phyloP scores from a whole-genome alignment of 2,888 invertebrate species.

The Tachina lurida region DNA sequence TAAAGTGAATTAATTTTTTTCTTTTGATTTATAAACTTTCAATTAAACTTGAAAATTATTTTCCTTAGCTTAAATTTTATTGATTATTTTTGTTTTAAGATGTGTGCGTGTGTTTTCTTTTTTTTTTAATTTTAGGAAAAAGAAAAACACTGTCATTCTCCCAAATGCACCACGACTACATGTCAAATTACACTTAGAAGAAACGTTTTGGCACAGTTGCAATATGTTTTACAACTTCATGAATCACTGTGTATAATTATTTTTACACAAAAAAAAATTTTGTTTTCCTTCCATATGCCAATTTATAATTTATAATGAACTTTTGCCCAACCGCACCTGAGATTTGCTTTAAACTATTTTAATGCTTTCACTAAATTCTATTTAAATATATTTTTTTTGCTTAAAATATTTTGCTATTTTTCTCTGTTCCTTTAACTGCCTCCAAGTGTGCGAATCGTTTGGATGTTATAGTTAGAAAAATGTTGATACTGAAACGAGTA shows the following conservation, averaged over 20 bases:
- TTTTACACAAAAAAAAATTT: neutral
- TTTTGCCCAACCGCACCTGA: neutral
- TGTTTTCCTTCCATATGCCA: neutral
- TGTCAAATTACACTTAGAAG: constrained; percentile 53
- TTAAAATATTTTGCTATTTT: neutral
- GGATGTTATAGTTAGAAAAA: constrained; percentile 44
- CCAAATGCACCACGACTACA: constrained; percentile 44
- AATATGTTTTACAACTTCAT: constrained; percentile 46
- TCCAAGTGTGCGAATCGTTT: constrained; percentile 55
- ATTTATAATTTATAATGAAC: constrained; percentile 8
- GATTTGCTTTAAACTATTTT: neutral
- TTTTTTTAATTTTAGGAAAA: neutral
- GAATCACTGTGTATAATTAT: constrained; percentile 53
- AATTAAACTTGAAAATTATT: constrained; percentile 21
- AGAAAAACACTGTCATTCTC: constrained; percentile 35
- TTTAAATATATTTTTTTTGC: neutral
- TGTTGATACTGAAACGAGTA: constrained; percentile 13
- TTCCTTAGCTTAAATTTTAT: constrained; percentile 43
- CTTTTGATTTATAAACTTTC: neutral
- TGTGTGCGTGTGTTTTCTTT: neutral
- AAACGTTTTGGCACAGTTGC: constrained; percentile 50
- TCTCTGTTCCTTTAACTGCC: constrained; percentile 31
- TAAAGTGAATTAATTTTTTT: neutral
- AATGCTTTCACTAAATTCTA: neutral
- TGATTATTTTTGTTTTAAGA: constrained; percentile 38